Evolutionary conservation across 1,140 invertebrate species (phyloP).

Genomic region (Vanessa atalanta): DNA sequence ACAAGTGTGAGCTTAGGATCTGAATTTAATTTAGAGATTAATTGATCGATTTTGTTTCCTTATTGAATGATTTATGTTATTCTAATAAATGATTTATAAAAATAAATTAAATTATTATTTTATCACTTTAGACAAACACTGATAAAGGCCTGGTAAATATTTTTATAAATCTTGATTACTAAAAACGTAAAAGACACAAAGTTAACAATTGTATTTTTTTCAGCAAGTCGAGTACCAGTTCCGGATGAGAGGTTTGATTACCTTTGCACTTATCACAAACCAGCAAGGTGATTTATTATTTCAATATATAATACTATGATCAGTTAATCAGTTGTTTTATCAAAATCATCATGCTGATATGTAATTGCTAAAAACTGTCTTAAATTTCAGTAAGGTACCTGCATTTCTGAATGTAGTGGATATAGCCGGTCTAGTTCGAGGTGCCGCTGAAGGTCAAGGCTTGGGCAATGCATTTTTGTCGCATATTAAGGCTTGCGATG

Average conservation of each 20-base stretch:
- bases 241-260: conserved; percentile 97
- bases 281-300: conserved; percentile 86
- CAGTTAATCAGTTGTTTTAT: no score
- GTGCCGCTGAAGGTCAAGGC: conserved; percentile 98
- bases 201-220: conserved; percentile 48
- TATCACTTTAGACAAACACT: background rate
- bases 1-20: background rate
- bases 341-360: no score
- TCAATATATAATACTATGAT: background rate
- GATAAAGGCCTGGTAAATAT: background rate
- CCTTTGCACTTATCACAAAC: conserved; percentile 96
- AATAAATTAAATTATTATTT: background rate
- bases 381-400: conserved; percentile 93
- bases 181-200: background rate
- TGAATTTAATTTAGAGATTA: background rate
- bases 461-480: conserved; percentile 99
- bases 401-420: conserved; percentile 98
- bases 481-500: conserved; percentile 99
- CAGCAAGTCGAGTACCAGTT: conserved; percentile 97
- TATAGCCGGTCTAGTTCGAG: conserved; percentile 99
- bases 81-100: background rate
- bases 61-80: background rate
- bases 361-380: background rate
- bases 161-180: background rate
- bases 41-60: background rate